Evolutionary conservation across 2,797 vertebrate genomes (phyloP).

Genomic region (Rhabdomys pumilio): DNA sequence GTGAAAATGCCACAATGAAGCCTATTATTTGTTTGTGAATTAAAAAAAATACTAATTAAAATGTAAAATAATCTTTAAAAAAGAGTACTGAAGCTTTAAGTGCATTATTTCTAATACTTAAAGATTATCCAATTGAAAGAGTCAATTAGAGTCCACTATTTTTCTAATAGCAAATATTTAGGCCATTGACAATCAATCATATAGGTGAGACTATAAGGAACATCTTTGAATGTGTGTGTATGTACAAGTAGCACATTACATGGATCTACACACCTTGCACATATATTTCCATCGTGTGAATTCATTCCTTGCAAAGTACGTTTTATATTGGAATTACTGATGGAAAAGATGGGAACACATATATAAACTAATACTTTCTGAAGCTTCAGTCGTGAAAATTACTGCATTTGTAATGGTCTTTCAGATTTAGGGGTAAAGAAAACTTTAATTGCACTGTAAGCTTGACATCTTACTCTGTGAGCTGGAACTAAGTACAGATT

Average conservation of each 20-base stretch:
- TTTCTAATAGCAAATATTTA: not conserved
- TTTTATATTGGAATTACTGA: conserved; percentile 20
- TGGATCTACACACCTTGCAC: not conserved
- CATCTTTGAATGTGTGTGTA: not conserved
- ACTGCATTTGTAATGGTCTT: conserved; percentile 24
- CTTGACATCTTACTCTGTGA: not conserved
- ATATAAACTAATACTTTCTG: conserved; percentile 11
- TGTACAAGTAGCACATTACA: not conserved
- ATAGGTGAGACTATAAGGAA: not conserved
- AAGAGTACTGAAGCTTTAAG: not conserved
- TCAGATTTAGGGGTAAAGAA: conserved; percentile 3
- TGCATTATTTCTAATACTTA: not conserved
- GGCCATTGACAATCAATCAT: not conserved
- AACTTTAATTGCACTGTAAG: not conserved
- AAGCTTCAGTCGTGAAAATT: not conserved
- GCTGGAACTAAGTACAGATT: not conserved
- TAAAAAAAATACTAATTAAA: not conserved
- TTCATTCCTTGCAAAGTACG: not conserved
- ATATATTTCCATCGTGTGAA: not conserved
- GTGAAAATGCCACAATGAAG: not conserved
- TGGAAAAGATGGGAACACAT: not conserved
- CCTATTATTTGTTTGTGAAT: not conserved
- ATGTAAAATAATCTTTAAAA: not conserved
- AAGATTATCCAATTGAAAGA: not conserved
- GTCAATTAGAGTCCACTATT: not conserved